A percentile compares a stretch with the other conserved stretches of the same genome.
Evolutionary conservation across 1,140 invertebrate species (phyloP).

Genomic region (Meteorus sp.): DNA sequence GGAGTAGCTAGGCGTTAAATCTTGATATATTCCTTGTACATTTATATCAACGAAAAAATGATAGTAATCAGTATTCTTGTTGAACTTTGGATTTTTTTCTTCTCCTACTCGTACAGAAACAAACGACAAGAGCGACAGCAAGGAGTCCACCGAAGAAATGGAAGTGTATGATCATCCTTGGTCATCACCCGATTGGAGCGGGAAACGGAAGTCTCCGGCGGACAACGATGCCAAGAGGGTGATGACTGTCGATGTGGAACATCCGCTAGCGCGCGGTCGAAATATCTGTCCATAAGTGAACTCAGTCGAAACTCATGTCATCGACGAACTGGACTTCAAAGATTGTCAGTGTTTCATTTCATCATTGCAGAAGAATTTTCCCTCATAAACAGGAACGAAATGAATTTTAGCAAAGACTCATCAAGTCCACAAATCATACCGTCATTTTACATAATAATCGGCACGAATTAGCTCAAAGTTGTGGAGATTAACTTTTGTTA

Average conservation of each 20-base stretch:
- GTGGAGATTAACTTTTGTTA: too few relatives aligned
- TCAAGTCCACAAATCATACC: too few relatives aligned
- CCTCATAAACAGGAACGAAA: background rate
- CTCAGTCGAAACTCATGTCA: conserved; percentile 19
- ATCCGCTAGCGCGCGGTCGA: conserved; percentile 17
- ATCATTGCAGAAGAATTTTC: background rate
- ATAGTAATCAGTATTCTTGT: too few relatives aligned
- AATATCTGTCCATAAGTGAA: conserved; percentile 30
- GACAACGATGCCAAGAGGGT: conserved; percentile 16
- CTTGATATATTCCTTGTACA: too few relatives aligned
- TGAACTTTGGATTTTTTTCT: too few relatives aligned
- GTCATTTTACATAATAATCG: too few relatives aligned
- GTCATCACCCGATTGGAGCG: conserved; percentile 4
- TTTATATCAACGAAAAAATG: too few relatives aligned
- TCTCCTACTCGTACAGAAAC: background rate
- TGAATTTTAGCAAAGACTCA: too few relatives aligned
- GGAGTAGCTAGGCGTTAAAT: background rate
- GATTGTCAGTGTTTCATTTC: conserved; percentile 19
- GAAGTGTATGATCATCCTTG: conserved; percentile 17
- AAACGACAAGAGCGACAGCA: background rate
- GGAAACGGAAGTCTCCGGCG: conserved; percentile 21
- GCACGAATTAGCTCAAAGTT: too few relatives aligned
- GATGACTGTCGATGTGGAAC: conserved; percentile 23
- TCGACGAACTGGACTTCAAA: conserved; percentile 13
- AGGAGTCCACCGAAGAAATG: background rate